Conservation (phyloP, 2,113 vertebrate genomes). For the Oreochromis tanganicae region DNA sequence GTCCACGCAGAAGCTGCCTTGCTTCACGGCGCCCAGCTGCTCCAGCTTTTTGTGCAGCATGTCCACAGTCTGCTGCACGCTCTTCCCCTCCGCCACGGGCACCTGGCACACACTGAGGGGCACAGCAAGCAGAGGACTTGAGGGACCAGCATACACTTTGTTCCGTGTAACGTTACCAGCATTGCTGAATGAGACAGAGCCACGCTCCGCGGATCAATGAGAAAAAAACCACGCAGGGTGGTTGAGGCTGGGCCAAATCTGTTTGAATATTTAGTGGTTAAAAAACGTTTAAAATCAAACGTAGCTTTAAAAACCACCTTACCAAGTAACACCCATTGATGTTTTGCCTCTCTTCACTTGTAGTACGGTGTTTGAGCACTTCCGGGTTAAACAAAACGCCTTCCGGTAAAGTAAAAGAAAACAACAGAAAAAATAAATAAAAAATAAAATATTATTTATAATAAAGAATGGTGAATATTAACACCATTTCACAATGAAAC, state of each 20-base stretch:
- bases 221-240: rapidly evolving
- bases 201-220: neutral
- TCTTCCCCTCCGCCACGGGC: constrained; percentile 91
- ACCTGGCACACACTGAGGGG: constrained; percentile 86
- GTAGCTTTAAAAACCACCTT: neutral
- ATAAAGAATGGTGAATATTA: neutral
- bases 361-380: neutral
- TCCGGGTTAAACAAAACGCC: constrained; percentile 23
- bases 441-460: neutral
- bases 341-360: neutral
- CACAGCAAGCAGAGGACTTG: neutral
- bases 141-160: neutral
- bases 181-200: neutral
- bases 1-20: constrained; percentile 93
- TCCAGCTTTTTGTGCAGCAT: constrained; percentile 87
- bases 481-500: neutral
- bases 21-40: constrained; percentile 89
- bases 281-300: neutral
- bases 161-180: neutral
- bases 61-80: constrained; percentile 94
- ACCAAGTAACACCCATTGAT: constrained; percentile 77
- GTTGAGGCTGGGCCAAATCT: neutral
- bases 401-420: neutral
- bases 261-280: neutral
- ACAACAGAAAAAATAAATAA: neutral